Conservation (phyloP, 2,888 invertebrate genomes). For the Plebejus anna region DNA sequence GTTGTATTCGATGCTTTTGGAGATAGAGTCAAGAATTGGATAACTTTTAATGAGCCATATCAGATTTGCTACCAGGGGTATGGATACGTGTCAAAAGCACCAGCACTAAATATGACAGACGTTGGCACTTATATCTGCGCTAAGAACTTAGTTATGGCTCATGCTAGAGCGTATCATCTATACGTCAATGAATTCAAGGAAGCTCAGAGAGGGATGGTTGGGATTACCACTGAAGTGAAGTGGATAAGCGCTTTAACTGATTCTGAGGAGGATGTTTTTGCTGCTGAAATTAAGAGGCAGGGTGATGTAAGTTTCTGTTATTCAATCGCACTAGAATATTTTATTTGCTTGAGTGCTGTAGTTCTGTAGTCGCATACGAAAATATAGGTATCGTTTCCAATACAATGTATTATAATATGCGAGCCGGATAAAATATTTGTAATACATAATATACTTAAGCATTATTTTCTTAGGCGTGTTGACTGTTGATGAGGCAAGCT, state of each 20-base stretch:
- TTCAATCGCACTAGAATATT: too few species aligned
- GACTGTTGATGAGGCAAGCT: too few species aligned
- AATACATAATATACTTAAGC: too few species aligned
- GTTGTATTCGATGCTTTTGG: constrained; percentile 65
- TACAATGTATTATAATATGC: too few species aligned
- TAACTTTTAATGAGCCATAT: constrained; percentile 81
- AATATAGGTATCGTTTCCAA: too few species aligned
- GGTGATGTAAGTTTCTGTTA: constrained; percentile 40
- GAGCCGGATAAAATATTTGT: too few species aligned
- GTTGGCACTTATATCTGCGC: constrained; percentile 75
- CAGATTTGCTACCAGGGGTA: constrained; percentile 69
- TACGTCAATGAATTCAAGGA: constrained; percentile 61
- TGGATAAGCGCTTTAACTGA: constrained; percentile 41
- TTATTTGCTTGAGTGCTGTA: too few species aligned
- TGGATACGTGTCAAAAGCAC: constrained; percentile 52
- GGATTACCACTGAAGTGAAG: not conserved
- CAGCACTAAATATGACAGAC: constrained; percentile 57
- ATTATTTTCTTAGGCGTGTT: too few species aligned
- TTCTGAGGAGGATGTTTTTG: constrained; percentile 50
- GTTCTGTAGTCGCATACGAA: too few species aligned
- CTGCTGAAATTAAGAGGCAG: constrained; percentile 46
- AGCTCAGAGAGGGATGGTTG: constrained; percentile 51
- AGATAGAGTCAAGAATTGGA: constrained; percentile 76
- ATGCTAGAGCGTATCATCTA: constrained; percentile 71
- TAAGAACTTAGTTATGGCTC: constrained; percentile 78